Base-by-base conservation (phyloP, 2,113 vertebrate genomes). In the Pelobates fuscus region DNA sequence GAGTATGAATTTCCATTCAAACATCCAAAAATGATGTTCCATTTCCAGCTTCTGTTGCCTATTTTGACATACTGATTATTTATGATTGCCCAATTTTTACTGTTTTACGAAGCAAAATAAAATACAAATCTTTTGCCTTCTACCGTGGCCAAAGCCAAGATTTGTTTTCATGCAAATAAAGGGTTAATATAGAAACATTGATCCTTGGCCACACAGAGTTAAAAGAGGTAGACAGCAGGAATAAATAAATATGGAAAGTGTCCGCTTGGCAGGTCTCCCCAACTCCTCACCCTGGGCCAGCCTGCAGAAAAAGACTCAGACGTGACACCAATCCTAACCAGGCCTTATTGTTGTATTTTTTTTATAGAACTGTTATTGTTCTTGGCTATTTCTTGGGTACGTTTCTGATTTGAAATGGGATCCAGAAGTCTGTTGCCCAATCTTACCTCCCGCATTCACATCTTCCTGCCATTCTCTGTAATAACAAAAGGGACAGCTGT, bases 391-490 rank as follows among this genome's bases (percentile, higher is more conserved):
- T 61, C 73, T 76, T 76, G 73, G 57, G 73, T 68, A 76, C 73
- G 73, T 76, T 76, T 68, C 46, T 76, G 64, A 76, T 76, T 76
- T 76, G 73, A 68, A 76, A 76, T 76, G 73, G 73, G 67, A 76
- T 76, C 64, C 73, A 76, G 65, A 60, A 68, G 65, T 55, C 41
- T 76, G 55, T 76, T 76, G 73, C 73, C 73, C 64, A 76, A 76
- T 76, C 65, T 68, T 76, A 68, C 73, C 65, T 76, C 73, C 73
- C 65, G 64, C 26, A n/a, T 68, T 68, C 73, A 68, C 54, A 76
- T 76, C 64, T 74, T 73, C 70, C 65, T 68, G 65, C 55, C 65
- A 68, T 68, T 76, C 63, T 76, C 64, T 30, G n/a, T 6, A 52
- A 12, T 60, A 76, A 76, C 73, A 75, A 67, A 67, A 67, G 26